These are phyloP conservation scores for Zaprionus ghesquierei DNA, from an alignment of 1,140 invertebrate genomes.

Conservation along the genomic window DNA sequence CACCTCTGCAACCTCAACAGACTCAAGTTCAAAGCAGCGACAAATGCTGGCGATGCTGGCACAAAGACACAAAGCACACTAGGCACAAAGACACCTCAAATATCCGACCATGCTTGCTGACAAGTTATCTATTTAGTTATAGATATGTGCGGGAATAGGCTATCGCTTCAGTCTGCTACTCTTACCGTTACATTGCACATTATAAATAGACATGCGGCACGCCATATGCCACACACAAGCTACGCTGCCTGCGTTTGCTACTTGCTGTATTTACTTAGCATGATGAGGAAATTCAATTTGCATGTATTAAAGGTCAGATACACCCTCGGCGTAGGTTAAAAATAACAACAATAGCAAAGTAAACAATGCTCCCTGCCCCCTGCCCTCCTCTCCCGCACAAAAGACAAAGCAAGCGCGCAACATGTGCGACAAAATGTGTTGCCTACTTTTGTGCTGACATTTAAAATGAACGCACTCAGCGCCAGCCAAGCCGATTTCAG, in stretches of 20 bases:
- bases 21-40: slow-evolving; percentile 43
- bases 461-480: neutral
- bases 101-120: slow-evolving; percentile 13
- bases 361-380: slow-evolving; percentile 8
- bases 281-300: slow-evolving; percentile 21
- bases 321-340: neutral
- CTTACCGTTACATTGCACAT: slow-evolving; percentile 16
- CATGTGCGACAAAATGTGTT: slow-evolving; percentile 3
- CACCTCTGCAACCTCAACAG: neutral
- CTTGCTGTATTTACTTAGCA: neutral
- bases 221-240: neutral
- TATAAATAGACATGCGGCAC: slow-evolving; percentile 26
- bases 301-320: slow-evolving; percentile 20
- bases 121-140: slow-evolving; percentile 50
- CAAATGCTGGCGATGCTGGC: slow-evolving; percentile 6
- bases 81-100: slow-evolving; percentile 29
- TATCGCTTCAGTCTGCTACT: neutral
- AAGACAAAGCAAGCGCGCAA: neutral
- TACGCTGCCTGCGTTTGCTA: neutral
- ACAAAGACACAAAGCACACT: neutral
- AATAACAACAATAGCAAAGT: slow-evolving; percentile 5
- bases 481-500: neutral
- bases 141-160: slow-evolving; percentile 13
- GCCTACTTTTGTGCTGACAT: slow-evolving; percentile 12
- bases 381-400: neutral